Percentiles rank a stretch among this genome's conserved stretches.
Evolutionary conservation across 2,113 vertebrate genomes (phyloP).

Genomic region (Centrocercus urophasianus): DNA sequence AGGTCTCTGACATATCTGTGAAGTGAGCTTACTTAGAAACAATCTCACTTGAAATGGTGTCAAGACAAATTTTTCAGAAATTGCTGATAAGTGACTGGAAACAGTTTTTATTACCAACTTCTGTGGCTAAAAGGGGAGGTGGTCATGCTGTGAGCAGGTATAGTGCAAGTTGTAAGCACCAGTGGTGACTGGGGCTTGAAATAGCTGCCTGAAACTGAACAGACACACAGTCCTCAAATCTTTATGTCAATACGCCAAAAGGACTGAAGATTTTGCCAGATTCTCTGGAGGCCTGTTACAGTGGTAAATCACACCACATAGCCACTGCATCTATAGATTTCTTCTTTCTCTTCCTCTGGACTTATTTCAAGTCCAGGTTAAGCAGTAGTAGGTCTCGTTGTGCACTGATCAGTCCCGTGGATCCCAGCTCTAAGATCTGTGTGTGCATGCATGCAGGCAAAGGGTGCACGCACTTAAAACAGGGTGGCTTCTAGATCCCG

Average conservation of each 20-base stretch:
- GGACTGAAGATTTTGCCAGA: not conserved
- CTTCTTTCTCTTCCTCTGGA: not conserved
- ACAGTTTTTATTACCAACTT: not conserved
- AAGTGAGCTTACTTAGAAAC: not conserved
- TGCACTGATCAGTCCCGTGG: not conserved
- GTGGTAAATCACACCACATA: not conserved
- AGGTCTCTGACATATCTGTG: not conserved
- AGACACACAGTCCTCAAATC: not conserved
- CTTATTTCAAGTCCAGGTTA: not conserved
- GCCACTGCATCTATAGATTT: not conserved
- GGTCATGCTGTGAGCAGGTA: not conserved
- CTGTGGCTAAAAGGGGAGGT: not conserved
- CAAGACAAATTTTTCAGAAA: not conserved
- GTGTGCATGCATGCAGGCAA: not conserved
- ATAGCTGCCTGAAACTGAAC: slow-evolving; percentile 4
- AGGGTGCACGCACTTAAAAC: accelerated
- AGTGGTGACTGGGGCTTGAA: not conserved
- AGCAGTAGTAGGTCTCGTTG: not conserved
- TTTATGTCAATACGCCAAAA: not conserved
- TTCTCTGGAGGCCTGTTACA: not conserved
- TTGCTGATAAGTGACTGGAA: not conserved
- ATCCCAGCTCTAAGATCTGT: not conserved
- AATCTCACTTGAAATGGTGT: not conserved
- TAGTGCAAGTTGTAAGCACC: not conserved
- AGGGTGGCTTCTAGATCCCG: not conserved